phyloP scores from a whole-genome alignment of 2,113 vertebrate species.

The Odocoileus hemionus region DNA sequence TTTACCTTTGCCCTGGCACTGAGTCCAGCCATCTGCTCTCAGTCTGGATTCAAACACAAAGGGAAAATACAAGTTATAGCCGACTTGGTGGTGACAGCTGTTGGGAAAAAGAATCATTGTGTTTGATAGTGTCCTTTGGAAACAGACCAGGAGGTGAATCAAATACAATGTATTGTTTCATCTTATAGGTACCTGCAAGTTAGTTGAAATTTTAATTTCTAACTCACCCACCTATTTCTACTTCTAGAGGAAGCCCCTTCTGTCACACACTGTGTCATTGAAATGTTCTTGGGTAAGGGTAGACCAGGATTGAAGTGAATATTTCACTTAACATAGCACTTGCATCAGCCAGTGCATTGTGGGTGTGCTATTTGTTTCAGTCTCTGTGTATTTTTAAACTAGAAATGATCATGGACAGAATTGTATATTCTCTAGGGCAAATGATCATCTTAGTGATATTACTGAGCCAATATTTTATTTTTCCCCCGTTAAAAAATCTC shows the following conservation, averaged over 20 bases:
- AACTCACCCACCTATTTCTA: not conserved
- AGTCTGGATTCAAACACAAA: not conserved
- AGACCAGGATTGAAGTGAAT: not conserved
- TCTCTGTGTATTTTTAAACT: not conserved
- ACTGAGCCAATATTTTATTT: not conserved
- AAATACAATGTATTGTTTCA: not conserved
- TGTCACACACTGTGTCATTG: not conserved
- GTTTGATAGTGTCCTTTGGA: slow-evolving; percentile 6
- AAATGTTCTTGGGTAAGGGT: not conserved
- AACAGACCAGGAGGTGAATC: not conserved
- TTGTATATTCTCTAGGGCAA: not conserved
- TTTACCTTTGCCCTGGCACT: not conserved
- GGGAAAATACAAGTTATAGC: not conserved
- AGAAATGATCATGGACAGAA: not conserved
- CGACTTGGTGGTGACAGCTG: not conserved
- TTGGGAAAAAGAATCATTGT: not conserved
- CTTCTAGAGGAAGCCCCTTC: not conserved
- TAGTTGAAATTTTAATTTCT: not conserved
- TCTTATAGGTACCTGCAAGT: not conserved
- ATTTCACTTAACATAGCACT: not conserved
- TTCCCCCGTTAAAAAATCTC: not conserved
- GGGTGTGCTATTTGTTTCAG: not conserved
- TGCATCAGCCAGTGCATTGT: not conserved
- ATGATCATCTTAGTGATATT: not conserved
- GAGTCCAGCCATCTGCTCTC: slow-evolving; percentile 8